A percentile compares a stretch with the other conserved stretches of the same genome.
Evolutionary conservation across 2,113 vertebrate species (phyloP).

Genomic region (Pao palembangensis): DNA sequence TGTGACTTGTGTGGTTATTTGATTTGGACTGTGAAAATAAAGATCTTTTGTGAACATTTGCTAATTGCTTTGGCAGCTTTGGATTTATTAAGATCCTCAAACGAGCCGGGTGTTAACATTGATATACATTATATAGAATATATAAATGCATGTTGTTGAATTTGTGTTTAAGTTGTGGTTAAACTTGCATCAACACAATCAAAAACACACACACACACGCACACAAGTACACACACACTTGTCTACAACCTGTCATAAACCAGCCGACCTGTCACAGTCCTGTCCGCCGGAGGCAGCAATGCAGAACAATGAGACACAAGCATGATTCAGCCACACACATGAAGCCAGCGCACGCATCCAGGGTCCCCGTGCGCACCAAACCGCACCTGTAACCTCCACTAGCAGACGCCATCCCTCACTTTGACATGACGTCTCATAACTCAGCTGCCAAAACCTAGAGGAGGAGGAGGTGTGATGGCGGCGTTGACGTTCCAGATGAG

Average conservation of each 20-base stretch:
- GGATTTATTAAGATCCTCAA: too few species aligned
- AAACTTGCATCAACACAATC: background rate
- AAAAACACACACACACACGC: constrained; percentile 21
- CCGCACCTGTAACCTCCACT: constrained; percentile 21
- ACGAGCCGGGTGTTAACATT: too few species aligned
- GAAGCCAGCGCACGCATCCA: constrained; percentile 1
- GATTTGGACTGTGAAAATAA: too few species aligned
- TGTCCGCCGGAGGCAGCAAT: constrained; percentile 37
- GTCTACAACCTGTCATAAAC: constrained; percentile 30
- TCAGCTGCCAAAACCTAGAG: constrained; percentile 47
- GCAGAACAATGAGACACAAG: constrained; percentile 41
- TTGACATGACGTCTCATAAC: constrained; percentile 63
- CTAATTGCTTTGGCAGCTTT: too few species aligned
- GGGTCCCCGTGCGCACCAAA: constrained; percentile 19
- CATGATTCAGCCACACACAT: constrained; percentile 10
- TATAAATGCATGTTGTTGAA: background rate
- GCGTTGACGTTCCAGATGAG: background rate
- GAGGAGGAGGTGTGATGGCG: constrained; percentile 18
- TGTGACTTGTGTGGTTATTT: too few species aligned
- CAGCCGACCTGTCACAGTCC: constrained; percentile 46
- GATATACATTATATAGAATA: constrained; percentile 4
- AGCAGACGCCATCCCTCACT: constrained; percentile 56
- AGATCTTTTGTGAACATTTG: too few species aligned
- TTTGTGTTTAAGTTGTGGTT: background rate
- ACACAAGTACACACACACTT: constrained; percentile 6